Percentiles rank a stretch among this genome's conserved stretches.
phyloP scores from a whole-genome alignment of 2,888 invertebrate genomes.

The Alloplasta piceator region DNA sequence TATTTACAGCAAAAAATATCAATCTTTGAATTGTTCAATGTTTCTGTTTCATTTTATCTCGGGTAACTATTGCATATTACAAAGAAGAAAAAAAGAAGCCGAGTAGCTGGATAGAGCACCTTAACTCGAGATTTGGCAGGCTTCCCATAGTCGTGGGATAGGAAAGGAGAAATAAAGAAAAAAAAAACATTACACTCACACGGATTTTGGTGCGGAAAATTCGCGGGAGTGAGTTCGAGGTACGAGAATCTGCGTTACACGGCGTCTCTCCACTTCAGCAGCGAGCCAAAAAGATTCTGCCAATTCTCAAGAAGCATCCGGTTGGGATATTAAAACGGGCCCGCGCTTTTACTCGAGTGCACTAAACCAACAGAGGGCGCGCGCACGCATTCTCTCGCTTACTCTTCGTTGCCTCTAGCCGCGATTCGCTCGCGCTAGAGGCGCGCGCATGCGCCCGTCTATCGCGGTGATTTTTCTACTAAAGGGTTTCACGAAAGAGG shows the following conservation, averaged over 20 bases:
- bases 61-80: no score
- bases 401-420: no score
- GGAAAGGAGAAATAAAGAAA: not conserved
- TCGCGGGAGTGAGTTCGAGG: conserved; percentile 19
- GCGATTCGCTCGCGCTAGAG: not conserved
- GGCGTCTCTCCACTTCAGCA: not conserved
- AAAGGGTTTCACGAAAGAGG: conserved; percentile 21
- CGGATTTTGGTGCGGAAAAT: conserved; percentile 39
- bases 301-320: conserved; percentile 79
- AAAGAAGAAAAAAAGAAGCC: no score
- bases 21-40: no score
- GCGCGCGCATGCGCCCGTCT: not conserved
- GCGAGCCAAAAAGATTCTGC: conserved; percentile 69
- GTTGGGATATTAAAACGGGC: conserved; percentile 74
- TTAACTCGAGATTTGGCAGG: conserved; percentile 73
- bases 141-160: conserved; percentile 51
- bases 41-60: no score
- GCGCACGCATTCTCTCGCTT: not conserved
- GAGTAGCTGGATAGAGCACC: not conserved
- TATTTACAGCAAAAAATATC: no score
- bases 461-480: conserved; percentile 11
- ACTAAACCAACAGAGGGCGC: not conserved
- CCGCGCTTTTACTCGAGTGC: conserved; percentile 47
- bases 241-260: no score
- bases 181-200: conserved; percentile 12